Conservation (phyloP, 2,888 invertebrate species). For the Apeira syringaria region DNA sequence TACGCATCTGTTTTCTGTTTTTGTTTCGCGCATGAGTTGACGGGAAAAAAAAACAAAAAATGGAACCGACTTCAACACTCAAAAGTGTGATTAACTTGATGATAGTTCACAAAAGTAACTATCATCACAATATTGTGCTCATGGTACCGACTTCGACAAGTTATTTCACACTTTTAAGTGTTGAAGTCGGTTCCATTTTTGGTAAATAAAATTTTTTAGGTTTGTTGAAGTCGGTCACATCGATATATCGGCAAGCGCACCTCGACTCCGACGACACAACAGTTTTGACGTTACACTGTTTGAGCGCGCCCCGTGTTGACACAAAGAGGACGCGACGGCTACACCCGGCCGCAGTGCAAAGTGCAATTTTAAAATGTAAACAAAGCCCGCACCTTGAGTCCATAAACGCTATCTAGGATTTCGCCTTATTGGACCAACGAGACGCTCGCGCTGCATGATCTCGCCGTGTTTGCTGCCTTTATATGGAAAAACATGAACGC, state of each 20-base stretch:
- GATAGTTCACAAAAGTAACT: too few species aligned
- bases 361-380: constrained; percentile 83
- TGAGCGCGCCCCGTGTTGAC: constrained; percentile 70
- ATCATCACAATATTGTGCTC: too few species aligned
- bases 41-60: too few species aligned
- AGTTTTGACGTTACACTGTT: constrained; percentile 77
- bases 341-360: constrained; percentile 73
- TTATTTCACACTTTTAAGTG: too few species aligned
- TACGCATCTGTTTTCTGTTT: too few species aligned
- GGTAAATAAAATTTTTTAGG: too few species aligned
- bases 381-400: constrained; percentile 74
- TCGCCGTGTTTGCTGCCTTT: constrained; percentile 51
- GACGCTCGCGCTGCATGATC: constrained; percentile 57
- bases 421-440: constrained; percentile 68
- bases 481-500: constrained; percentile 45
- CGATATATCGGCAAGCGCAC: constrained; percentile 42
- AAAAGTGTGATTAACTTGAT: too few species aligned
- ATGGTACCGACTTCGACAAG: too few species aligned
- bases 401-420: constrained; percentile 75
- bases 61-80: too few species aligned
- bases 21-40: too few species aligned
- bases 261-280: constrained; percentile 53
- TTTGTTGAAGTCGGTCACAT: constrained; percentile 24
- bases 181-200: too few species aligned
- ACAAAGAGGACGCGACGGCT: constrained; percentile 65